phyloP scores from a whole-genome alignment of 2,888 invertebrate genomes.

The Esperia sulphurella region DNA sequence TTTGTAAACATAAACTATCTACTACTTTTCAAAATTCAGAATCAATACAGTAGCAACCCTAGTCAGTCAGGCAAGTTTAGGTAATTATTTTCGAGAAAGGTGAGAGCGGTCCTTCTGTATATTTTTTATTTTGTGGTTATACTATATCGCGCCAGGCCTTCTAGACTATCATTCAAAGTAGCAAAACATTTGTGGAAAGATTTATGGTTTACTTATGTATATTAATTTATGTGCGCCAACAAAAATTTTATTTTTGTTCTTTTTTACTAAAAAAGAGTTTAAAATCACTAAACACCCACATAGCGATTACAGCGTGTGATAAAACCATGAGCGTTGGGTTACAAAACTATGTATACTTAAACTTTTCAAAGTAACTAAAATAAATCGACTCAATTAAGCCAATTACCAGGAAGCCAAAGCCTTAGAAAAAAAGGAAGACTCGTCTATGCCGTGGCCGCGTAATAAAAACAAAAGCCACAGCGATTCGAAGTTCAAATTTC shows the following conservation, averaged over 20 bases:
- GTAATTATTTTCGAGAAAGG: no score
- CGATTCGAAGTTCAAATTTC: conserved; percentile 26
- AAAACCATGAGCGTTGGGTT: conserved; percentile 22
- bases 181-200: no score
- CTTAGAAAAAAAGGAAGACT: conserved; percentile 23
- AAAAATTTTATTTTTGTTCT: no score
- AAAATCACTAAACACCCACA: conserved; percentile 22
- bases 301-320: conserved; percentile 17
- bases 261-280: not conserved
- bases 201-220: not conserved
- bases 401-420: conserved; percentile 22
- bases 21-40: no score
- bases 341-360: conserved; percentile 16
- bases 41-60: no score
- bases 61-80: no score
- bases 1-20: no score
- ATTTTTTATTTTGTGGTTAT: no score
- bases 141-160: no score
- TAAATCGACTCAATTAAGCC: conserved; percentile 25
- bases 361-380: conserved; percentile 15
- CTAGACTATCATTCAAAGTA: no score
- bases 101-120: no score
- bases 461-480: conserved; percentile 21
- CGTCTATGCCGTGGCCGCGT: conserved; percentile 25
- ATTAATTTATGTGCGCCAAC: not conserved